A percentile compares a stretch with the other conserved stretches of the same genome.
Evolutionary conservation across 2,888 invertebrate genomes (phyloP).

Genomic region (Rotaria sp.): DNA sequence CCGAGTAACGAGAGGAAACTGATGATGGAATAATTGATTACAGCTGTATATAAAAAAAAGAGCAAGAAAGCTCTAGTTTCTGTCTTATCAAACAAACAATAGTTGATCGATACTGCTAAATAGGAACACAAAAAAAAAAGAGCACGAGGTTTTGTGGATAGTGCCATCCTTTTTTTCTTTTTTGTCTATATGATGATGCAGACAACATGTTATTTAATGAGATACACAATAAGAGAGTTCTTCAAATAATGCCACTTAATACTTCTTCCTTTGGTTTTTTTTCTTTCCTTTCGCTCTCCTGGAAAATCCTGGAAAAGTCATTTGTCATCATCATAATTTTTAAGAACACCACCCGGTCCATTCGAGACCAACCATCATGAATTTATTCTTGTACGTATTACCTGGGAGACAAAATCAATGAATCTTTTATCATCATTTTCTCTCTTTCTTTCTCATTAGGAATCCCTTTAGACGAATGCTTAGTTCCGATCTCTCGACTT

Average conservation of each 20-base stretch:
- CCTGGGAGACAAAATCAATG: conserved; percentile 6
- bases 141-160: neutral
- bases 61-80: neutral
- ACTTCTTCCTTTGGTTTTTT: neutral
- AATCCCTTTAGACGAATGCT: neutral
- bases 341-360: neutral
- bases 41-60: conserved; percentile 10
- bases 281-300: neutral
- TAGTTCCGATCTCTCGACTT: conserved; percentile 22
- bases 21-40: conserved; percentile 26
- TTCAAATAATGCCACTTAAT: conserved; percentile 9
- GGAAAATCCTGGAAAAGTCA: neutral
- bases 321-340: conserved; percentile 8
- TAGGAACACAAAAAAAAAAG: neutral
- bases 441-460: neutral
- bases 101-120: neutral
- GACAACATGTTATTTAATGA: conserved; percentile 5
- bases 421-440: neutral
- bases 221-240: conserved; percentile 19
- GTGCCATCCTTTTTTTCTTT: neutral
- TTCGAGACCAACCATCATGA: neutral
- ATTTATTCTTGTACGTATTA: neutral
- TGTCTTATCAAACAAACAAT: neutral
- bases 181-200: neutral
- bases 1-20: neutral